phyloP scores from a whole-genome alignment of 2,888 invertebrate genomes.

The Erebia ligea region DNA sequence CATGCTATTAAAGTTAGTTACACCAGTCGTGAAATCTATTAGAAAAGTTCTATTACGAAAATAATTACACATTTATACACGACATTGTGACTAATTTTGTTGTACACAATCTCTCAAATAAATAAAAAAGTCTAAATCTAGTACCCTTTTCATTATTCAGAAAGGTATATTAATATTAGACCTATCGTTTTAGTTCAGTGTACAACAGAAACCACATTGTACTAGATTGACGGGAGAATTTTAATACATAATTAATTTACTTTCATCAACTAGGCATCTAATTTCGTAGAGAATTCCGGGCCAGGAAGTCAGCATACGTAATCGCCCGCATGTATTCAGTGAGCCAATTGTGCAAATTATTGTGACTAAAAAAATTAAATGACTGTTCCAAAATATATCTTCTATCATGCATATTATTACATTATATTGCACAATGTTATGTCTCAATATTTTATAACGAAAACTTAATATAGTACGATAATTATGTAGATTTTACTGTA shows the following conservation, averaged over 20 bases:
- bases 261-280: background rate
- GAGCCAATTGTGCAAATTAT: slow-evolving; percentile 73
- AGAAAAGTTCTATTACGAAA: too few species aligned
- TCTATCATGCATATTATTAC: slow-evolving; percentile 67
- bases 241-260: background rate
- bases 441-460: slow-evolving; percentile 78
- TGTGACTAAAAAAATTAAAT: slow-evolving; percentile 68
- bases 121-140: too few species aligned
- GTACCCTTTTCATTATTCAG: too few species aligned
- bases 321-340: slow-evolving; percentile 51
- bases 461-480: slow-evolving; percentile 48
- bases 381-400: slow-evolving; percentile 71
- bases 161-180: too few species aligned
- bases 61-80: too few species aligned
- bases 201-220: too few species aligned
- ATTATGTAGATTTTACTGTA: slow-evolving; percentile 43
- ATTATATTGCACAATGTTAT: slow-evolving; percentile 79
- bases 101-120: too few species aligned
- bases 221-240: background rate
- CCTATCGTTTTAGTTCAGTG: too few species aligned
- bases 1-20: too few species aligned
- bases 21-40: too few species aligned
- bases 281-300: slow-evolving; percentile 20
- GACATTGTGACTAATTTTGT: too few species aligned
- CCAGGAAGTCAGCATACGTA: slow-evolving; percentile 52